phyloP scores from a whole-genome alignment of 2,888 invertebrate genomes.

The Isotomurus palustris region DNA sequence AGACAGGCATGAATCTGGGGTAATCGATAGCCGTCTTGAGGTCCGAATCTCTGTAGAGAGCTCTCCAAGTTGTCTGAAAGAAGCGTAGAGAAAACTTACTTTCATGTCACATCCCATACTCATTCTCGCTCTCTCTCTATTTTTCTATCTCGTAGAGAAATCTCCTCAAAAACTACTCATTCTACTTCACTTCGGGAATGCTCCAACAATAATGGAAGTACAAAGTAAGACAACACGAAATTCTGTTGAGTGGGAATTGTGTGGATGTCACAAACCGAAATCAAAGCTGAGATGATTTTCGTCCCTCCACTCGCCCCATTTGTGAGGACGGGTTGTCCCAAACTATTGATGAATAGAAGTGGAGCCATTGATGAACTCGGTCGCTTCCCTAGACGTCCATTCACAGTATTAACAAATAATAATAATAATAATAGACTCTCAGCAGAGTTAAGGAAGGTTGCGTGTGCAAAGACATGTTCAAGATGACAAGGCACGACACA shows the following conservation, averaged over 20 bases:
- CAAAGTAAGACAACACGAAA: not conserved
- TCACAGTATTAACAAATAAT: not conserved
- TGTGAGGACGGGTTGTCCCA: constrained; percentile 50
- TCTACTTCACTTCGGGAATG: too few species aligned
- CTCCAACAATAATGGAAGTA: too few species aligned
- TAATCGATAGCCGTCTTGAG: constrained; percentile 45
- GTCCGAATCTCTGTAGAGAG: constrained; percentile 43
- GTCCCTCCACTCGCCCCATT: constrained; percentile 56
- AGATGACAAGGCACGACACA: not conserved
- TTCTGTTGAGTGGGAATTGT: too few species aligned
- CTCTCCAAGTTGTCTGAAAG: constrained; percentile 42
- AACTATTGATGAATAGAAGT: constrained; percentile 52
- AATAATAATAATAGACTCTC: not conserved
- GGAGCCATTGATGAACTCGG: constrained; percentile 59
- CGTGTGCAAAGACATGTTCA: not conserved
- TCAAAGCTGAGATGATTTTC: constrained; percentile 53
- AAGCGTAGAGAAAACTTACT: not conserved
- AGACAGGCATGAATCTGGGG: constrained; percentile 34
- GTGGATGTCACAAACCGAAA: too few species aligned
- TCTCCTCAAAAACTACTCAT: too few species aligned
- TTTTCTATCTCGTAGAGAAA: too few species aligned
- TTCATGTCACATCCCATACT: too few species aligned
- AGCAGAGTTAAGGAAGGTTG: not conserved
- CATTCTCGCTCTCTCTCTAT: not conserved
- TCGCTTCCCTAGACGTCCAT: constrained; percentile 51